Conservation (phyloP, 2,888 invertebrate genomes). For the Scaptomyza cyrtandrae region DNA sequence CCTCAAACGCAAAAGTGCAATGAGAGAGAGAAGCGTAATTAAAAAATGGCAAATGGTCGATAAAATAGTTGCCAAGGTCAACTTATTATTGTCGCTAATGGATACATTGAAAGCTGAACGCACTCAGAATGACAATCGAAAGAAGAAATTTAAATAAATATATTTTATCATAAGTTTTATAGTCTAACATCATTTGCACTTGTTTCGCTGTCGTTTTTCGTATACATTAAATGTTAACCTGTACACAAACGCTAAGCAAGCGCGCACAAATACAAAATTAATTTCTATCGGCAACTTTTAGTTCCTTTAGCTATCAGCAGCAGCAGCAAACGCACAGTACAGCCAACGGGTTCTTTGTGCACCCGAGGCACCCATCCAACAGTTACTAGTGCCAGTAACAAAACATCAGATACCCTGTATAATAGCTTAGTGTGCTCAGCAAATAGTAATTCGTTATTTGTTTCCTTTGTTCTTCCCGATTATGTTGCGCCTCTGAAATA, state of each 20-base stretch:
- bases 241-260: slow-evolving; percentile 31
- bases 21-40: slow-evolving; percentile 52
- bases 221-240: slow-evolving; percentile 48
- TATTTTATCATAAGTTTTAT: too few species aligned
- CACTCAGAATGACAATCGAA: slow-evolving; percentile 20
- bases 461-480: too few species aligned
- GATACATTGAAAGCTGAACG: slow-evolving; percentile 22
- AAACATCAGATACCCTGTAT: too few species aligned
- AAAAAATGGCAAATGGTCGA: slow-evolving; percentile 52
- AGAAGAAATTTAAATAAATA: too few species aligned
- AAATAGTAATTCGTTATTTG: too few species aligned
- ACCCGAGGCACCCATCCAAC: background rate
- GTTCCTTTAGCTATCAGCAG: slow-evolving; percentile 3
- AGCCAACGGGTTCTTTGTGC: slow-evolving; percentile 25
- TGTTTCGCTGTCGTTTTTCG: slow-evolving; percentile 4
- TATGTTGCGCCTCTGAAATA: too few species aligned
- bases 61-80: slow-evolving; percentile 52
- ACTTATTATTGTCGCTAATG: slow-evolving; percentile 59
- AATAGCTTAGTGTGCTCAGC: too few species aligned
- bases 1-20: slow-evolving; percentile 29
- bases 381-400: too few species aligned
- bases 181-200: slow-evolving; percentile 27
- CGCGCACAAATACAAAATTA: slow-evolving; percentile 62
- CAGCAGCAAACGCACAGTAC: slow-evolving; percentile 6
- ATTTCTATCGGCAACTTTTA: slow-evolving; percentile 57